Conservation (phyloP, 2,113 vertebrate genomes). For the Gorsachius goisagi region DNA sequence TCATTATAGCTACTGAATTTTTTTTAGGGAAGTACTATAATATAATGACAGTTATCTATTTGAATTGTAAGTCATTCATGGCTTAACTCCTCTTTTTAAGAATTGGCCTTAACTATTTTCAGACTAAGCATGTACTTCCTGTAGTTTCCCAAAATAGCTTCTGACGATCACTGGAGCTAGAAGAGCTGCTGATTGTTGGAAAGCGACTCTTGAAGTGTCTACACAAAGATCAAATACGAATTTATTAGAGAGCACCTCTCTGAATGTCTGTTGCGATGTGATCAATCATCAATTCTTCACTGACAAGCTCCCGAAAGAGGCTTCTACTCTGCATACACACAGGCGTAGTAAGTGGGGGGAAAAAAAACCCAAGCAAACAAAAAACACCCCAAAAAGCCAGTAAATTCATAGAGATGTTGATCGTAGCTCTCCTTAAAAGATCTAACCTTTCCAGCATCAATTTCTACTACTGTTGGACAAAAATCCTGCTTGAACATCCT, state of each 20-base stretch:
- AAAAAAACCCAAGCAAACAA: not conserved
- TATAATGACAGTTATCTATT: not conserved
- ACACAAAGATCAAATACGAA: not conserved
- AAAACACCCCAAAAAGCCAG: not conserved
- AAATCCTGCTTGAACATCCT: not conserved
- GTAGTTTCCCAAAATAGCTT: not conserved
- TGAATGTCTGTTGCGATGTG: not conserved
- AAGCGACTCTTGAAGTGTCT: not conserved
- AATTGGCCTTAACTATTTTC: not conserved
- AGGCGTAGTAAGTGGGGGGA: not conserved
- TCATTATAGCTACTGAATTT: constrained; percentile 13
- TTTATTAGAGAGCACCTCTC: constrained; percentile 1
- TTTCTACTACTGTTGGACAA: not conserved
- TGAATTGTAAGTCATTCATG: not conserved
- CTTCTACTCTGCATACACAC: not conserved
- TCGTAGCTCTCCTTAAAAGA: not conserved
- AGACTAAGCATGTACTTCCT: not conserved
- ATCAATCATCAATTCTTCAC: not conserved
- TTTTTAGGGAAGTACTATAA: constrained; percentile 5
- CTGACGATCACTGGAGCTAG: not conserved
- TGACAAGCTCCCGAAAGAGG: not conserved
- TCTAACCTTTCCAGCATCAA: not conserved
- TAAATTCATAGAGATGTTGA: not conserved
- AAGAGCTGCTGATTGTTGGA: constrained; percentile 11
- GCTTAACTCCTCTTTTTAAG: constrained; percentile 10